Evolutionary conservation across 2,113 vertebrate species (phyloP).

Genomic region (Ammodytes marinus): DNA sequence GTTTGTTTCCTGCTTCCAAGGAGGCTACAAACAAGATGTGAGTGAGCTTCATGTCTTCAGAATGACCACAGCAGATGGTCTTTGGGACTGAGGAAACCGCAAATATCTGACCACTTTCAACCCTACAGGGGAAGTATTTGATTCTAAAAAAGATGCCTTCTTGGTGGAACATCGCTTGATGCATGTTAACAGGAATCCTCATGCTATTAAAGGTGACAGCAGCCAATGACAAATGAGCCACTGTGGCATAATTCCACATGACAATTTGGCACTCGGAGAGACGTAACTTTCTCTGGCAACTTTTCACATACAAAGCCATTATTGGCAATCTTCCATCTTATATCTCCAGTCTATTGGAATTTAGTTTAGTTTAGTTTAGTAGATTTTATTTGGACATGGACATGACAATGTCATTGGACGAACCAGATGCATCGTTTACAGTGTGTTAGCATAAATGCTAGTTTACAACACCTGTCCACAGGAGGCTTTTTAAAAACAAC

Average conservation of each 20-base stretch:
- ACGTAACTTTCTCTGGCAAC: too few relatives aligned
- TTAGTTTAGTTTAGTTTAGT: too few relatives aligned
- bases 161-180: constrained; percentile 1
- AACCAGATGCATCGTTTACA: too few relatives aligned
- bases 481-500: too few relatives aligned
- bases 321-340: too few relatives aligned
- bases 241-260: constrained; percentile 4
- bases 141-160: constrained; percentile 9
- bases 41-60: constrained; percentile 16
- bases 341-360: too few relatives aligned
- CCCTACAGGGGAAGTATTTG: not conserved
- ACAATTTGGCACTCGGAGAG: not conserved
- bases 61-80: constrained; percentile 25
- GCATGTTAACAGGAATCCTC: constrained; percentile 8
- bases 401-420: too few relatives aligned
- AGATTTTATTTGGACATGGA: too few relatives aligned
- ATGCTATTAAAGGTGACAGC: not conserved
- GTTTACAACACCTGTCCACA: too few relatives aligned
- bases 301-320: too few relatives aligned
- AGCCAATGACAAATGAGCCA: not conserved
- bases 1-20: constrained; percentile 15
- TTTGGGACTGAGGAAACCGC: not conserved
- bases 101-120: constrained; percentile 1
- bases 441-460: too few relatives aligned
- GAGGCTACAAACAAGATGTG: constrained; percentile 9